Evolutionary conservation across 2,113 vertebrate genomes (phyloP), one percentile per base, ranked within the genome.

Genomic region (Tretioscincus oriximinensis): DNA sequence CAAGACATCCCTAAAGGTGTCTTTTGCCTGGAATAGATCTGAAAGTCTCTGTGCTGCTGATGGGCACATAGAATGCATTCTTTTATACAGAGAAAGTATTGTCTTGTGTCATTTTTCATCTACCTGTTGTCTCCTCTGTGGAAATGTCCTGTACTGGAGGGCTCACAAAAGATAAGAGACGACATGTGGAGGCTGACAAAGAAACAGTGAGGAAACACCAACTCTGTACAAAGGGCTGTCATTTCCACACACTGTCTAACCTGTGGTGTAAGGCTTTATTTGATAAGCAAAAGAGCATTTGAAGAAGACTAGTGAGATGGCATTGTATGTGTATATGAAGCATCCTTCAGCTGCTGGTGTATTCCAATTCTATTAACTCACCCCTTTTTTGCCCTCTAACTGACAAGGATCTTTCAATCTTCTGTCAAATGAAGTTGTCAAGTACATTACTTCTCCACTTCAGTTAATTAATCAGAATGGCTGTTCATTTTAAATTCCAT

Each of bases 111-210:
- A 47, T 79, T 79, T 54, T 79, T 71, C 67, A 24, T 79, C 54
- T 79, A 35, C 77, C 77, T 79, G 77, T 79, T 45, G 29, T 61
- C 54, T 79, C 54, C n/a, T 61, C 67, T 79, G 67, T 79, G 41
- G 51, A 79, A 51, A 70, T 22, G 29, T 8, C 16, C 18, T 79
- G 54, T 61, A 67, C 68, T 79, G 31, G 31, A 60, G 67, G 51
- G 67, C 31, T 70, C 31, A 79, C 77, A 79, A 79, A 79, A 70
- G 67, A 79, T 16, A 77, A 77, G 35, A 71, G 31, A 71, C 67
- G 71, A 79, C 67, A 79, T 54, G n/a, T 79, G 77, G 68, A 61
- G 77, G 47, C 54, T 71, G 67, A 79, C 29, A 79, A 79, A 35
- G 31, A 71, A 68, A 71, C 67, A 79, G 71, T 71, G 14, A 63